Evolutionary conservation across 2,797 vertebrate genomes (phyloP), one percentile per base, ranked within the genome.

Genomic region (Enteromius trimaculatus): DNA sequence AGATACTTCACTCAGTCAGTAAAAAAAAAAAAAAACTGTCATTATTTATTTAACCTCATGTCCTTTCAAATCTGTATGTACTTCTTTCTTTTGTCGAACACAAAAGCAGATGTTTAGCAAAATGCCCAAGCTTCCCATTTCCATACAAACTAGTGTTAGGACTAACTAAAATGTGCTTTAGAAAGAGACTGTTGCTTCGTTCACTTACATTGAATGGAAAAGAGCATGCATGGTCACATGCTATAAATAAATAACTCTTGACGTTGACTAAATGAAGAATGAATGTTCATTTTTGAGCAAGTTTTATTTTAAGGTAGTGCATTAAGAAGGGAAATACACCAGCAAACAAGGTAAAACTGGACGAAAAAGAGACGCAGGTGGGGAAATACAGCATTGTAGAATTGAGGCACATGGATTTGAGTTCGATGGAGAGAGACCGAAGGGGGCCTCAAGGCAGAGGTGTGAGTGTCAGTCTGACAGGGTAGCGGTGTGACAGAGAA

Each of bases 401-500:
- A 51, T 23, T 77, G 55, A 68, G 77, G 34, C 49, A 14, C 23
- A 66, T 83, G 34, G 37, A 81, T 69, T 75, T 69, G 23, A 82
- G 62, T 53, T 58, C 1, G 85, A 76, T 68, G 71, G 64, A 77
- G 82, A 71, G 78, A 80, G 79, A 83, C 53, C 39, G 72, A 58
- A 51, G 34, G 64, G 71, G 34, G 53, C 60, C 51, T 47, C 69
- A 44, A 83, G n/a, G 72, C 47, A 81, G 65, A 77, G 71, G 80
- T 81, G 85, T 86, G 62, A 81, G 78, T 74, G 84, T 65, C 75
- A 82, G 80, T 65, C 80, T 82, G 84, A 79, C 64, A 82, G 71
- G 72, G 26, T 70, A 84, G 78, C 9, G 29, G 34, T 34, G 79
- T 82, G 85, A 84, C 76, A 88, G 71, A 77, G 64, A 53, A 64